Base-by-base conservation (phyloP, 2,888 invertebrate genomes). In the Andrena dorsata region DNA sequence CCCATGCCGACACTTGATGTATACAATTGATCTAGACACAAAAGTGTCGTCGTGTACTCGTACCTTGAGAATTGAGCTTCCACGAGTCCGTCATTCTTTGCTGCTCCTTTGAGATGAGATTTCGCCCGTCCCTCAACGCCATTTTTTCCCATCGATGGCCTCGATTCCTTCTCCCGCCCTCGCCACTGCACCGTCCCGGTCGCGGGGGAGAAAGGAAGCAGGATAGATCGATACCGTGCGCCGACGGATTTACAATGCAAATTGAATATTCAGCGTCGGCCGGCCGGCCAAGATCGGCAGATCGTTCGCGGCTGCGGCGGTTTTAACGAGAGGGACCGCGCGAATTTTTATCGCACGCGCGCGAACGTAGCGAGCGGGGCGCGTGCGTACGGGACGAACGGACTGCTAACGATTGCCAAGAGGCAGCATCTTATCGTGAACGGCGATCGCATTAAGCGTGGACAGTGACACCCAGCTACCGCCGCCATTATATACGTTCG, bases 371-470 rank as follows among this genome's bases (percentile, higher is more conserved):
- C 47, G 63, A 64, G 26, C 51, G 60, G 66, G 26, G 49, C 71
- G 64, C 83, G 76, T 70, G 79, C 78, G 63, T 82, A 78, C 65
- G 73, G 41, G 64, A 47, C 63, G 63, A 66, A 63, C 47, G 51
- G 32, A 26, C 61, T 47, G 90, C 89, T 92, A 93, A 93, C 92
- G 92, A 93, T 93, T 90, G 91, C 90, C 90, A 84, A 89, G 89
- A 86, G 89, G 84, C 87, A 86, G 87, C 89, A 89, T 90, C 91
- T 92, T 93, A 93, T 93, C 93, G 89, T 82, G 88, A 90, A 88
- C 89, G 91, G 89, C 91, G 91, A 92, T 93, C 92, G 90, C 93
- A 93, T 92, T 92, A 92, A 86, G 83, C 87, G 91, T 91, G 90
- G 91, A 92, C 92, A 91, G 91, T 90, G 91, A 91, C 92, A 91